phyloP scores from a whole-genome alignment of 2,113 vertebrate species.

The Antigone vipio region DNA sequence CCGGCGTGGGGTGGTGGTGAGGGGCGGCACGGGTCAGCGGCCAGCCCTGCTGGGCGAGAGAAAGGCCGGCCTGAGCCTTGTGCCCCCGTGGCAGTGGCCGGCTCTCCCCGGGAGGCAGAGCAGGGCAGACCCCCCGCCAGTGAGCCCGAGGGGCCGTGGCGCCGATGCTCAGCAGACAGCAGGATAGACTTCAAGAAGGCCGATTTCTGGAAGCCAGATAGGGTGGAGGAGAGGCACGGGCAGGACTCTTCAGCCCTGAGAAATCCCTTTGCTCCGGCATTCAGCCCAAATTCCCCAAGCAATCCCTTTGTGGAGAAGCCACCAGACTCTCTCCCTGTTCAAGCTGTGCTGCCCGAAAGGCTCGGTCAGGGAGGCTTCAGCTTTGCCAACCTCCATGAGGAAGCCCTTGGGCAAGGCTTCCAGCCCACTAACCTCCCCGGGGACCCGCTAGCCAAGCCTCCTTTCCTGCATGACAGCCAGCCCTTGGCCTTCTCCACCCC shows the following conservation, averaged over 20 bases:
- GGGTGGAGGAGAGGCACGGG: not conserved
- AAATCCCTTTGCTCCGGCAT: constrained; percentile 51
- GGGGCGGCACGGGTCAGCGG: not conserved
- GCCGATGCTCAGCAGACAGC: not conserved
- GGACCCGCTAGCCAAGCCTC: constrained; percentile 25
- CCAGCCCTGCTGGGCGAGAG: fast-evolving
- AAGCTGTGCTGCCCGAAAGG: constrained; percentile 18
- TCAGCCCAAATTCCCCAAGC: not conserved
- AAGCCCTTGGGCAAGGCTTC: constrained; percentile 35
- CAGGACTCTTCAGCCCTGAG: not conserved
- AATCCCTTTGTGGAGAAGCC: constrained; percentile 53
- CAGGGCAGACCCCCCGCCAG: not conserved
- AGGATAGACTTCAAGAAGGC: constrained; percentile 63
- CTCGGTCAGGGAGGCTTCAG: constrained; percentile 12
- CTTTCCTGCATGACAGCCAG: constrained; percentile 64
- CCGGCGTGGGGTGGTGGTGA: not conserved
- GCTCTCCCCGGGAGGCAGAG: not conserved
- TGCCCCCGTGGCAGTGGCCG: fast-evolving
- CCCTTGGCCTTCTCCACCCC: constrained; percentile 76
- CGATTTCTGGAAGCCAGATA: constrained; percentile 49
- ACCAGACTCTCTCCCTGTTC: not conserved
- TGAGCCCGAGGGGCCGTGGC: not conserved
- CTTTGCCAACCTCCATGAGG: constrained; percentile 39
- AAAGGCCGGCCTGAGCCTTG: not conserved
- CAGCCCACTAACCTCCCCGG: constrained; percentile 54